Evolutionary conservation across 2,888 invertebrate genomes (phyloP).

Genomic region (Hecatera dysodea): DNA sequence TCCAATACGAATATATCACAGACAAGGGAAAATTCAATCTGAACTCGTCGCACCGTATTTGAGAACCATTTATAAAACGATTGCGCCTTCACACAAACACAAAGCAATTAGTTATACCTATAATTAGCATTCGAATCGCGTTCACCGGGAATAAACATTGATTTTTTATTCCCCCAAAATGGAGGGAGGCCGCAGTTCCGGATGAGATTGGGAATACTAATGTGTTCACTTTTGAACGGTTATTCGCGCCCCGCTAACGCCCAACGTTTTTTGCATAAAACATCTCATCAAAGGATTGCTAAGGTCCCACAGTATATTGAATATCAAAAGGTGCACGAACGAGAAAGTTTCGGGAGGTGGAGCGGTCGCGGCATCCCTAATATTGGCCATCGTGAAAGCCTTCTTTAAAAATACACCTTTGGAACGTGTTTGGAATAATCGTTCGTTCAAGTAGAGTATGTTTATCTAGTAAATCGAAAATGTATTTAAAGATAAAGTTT

Average conservation of each 20-base stretch:
- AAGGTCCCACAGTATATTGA: conserved; percentile 89
- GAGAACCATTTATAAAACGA: conserved; percentile 76
- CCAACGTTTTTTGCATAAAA: conserved; percentile 91
- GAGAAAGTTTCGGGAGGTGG: conserved; percentile 85
- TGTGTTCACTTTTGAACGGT: conserved; percentile 90
- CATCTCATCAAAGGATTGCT: conserved; percentile 91
- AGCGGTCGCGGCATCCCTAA: conserved; percentile 84
- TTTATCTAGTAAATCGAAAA: conserved; percentile 71
- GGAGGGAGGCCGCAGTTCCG: conserved; percentile 81
- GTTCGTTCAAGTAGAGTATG: conserved; percentile 69
- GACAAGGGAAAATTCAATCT: conserved; percentile 72
- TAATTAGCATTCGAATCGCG: conserved; percentile 89
- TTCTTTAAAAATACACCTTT: conserved; percentile 90
- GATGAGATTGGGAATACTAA: conserved; percentile 88
- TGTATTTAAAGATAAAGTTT: conserved; percentile 63
- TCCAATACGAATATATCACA: conserved; percentile 65
- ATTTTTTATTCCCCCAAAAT: conserved; percentile 90
- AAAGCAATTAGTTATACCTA: conserved; percentile 87
- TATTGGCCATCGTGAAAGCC: conserved; percentile 86
- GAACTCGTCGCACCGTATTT: conserved; percentile 66
- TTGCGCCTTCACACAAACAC: conserved; percentile 82
- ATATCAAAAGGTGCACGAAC: conserved; percentile 89
- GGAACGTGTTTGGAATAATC: conserved; percentile 88
- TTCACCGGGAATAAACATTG: conserved; percentile 89
- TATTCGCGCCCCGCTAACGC: conserved; percentile 89